phyloP scores from a whole-genome alignment of 2,888 invertebrate species.

The Sepioteuthis lessoniana region DNA sequence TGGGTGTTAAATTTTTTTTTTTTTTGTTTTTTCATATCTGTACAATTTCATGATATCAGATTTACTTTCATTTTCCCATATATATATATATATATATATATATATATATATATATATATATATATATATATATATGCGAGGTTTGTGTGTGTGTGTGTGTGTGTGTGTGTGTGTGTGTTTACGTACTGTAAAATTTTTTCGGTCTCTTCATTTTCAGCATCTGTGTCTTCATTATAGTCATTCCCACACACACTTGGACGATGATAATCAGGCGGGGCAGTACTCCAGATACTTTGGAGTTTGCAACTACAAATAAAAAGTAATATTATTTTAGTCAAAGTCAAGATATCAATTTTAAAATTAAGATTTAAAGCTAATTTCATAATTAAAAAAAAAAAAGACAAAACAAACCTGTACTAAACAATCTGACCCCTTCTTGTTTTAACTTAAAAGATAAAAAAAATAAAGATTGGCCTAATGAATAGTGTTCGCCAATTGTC shows the following conservation, averaged over 20 bases:
- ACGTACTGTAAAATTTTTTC: conserved; percentile 68
- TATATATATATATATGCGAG: background rate
- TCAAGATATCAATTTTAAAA: background rate
- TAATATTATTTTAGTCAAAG: background rate
- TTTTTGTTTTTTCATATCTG: no score
- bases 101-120: conserved; percentile 35
- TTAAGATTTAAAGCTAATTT: background rate
- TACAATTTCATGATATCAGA: no score
- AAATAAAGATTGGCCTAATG: no score
- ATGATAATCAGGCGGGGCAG: conserved; percentile 52
- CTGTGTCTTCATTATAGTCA: conserved; percentile 64
- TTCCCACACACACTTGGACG: conserved; percentile 60
- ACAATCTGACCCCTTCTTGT: no score
- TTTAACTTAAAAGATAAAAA: no score
- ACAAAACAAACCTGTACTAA: no score
- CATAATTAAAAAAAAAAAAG: background rate
- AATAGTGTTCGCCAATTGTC: no score
- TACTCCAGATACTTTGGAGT: conserved; percentile 6
- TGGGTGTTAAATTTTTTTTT: no score
- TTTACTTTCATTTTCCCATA: no score
- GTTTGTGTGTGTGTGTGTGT: background rate
- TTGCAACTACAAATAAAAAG: background rate
- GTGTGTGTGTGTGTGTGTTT: background rate
- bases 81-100: conserved; percentile 43
- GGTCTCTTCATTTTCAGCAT: conserved; percentile 65